These are phyloP conservation scores for Spheniscus mendiculus DNA, from an alignment of 2,113 vertebrate genomes.

Conservation along the genomic window DNA sequence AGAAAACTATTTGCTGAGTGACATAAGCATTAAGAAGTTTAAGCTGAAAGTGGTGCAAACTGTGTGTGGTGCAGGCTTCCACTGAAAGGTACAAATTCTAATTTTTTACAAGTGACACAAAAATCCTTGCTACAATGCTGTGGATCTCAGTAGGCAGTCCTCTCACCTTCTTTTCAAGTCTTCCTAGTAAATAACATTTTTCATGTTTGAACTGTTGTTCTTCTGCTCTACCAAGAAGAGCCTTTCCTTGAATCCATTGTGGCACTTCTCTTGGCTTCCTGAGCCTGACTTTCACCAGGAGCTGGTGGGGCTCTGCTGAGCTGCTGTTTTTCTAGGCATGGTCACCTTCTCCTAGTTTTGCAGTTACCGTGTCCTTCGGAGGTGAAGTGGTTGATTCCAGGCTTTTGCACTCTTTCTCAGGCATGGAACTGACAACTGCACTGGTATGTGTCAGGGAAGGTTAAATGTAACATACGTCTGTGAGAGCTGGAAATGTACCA, in stretches of 20 bases:
- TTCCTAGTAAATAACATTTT: neutral
- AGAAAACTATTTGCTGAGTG: neutral
- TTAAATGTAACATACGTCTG: fast-evolving
- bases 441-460: neutral
- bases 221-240: neutral
- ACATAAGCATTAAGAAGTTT: neutral
- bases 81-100: no score
- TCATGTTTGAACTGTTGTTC: neutral
- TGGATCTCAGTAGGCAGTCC: neutral
- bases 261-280: neutral
- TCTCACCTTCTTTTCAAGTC: neutral
- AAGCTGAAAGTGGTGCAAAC: neutral
- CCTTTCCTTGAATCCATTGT: fast-evolving
- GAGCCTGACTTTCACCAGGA: neutral
- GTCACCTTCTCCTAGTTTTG: neutral
- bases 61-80: neutral
- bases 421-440: neutral
- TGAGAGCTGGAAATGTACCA: neutral
- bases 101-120: neutral
- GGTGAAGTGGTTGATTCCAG: neutral
- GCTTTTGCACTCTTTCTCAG: neutral
- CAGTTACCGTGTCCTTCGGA: fast-evolving
- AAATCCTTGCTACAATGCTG: neutral
- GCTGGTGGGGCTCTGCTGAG: neutral
- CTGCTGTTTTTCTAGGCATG: neutral